Percentiles rank a stretch among this genome's conserved stretches.
Conservation (phyloP, 2,113 vertebrate genomes). For the Tetraodon nigroviridis region DNA sequence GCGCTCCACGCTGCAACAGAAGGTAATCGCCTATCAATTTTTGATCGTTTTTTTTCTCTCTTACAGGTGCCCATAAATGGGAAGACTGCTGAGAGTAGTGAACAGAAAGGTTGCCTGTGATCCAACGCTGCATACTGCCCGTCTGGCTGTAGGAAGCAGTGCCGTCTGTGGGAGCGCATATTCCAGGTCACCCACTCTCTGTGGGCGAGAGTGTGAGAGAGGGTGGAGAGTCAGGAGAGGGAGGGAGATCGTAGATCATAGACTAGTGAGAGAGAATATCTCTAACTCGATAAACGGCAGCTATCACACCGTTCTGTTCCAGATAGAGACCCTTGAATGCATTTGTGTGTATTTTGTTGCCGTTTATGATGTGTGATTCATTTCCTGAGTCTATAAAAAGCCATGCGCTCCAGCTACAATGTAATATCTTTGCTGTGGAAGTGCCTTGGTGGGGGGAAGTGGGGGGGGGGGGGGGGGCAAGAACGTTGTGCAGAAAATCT, state of each 20-base stretch:
- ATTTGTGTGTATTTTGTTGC: constrained; percentile 52
- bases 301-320: constrained; percentile 36
- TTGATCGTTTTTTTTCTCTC: constrained; percentile 28
- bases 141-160: constrained; percentile 36
- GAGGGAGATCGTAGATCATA: constrained; percentile 11
- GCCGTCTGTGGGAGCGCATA: constrained; percentile 46
- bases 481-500: constrained; percentile 30
- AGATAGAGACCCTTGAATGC: constrained; percentile 44
- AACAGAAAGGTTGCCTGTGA: constrained; percentile 3
- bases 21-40: constrained; percentile 43
- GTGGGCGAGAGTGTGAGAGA: constrained; percentile 44
- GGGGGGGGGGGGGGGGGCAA: not conserved
- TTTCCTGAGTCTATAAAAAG: constrained; percentile 66
- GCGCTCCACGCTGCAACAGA: constrained; percentile 47
- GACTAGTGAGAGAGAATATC: constrained; percentile 30
- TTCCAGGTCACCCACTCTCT: constrained; percentile 66
- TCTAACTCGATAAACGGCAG: constrained; percentile 47
- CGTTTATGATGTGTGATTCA: constrained; percentile 62
- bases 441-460: constrained; percentile 22
- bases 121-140: constrained; percentile 22
- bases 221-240: constrained; percentile 36
- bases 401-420: constrained; percentile 35
- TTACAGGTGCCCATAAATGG: constrained; percentile 27
- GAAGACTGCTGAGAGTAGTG: constrained; percentile 7
- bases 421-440: constrained; percentile 31